Evolutionary conservation across 2,888 invertebrate species (phyloP).

Genomic region (Cetonia aurata): DNA sequence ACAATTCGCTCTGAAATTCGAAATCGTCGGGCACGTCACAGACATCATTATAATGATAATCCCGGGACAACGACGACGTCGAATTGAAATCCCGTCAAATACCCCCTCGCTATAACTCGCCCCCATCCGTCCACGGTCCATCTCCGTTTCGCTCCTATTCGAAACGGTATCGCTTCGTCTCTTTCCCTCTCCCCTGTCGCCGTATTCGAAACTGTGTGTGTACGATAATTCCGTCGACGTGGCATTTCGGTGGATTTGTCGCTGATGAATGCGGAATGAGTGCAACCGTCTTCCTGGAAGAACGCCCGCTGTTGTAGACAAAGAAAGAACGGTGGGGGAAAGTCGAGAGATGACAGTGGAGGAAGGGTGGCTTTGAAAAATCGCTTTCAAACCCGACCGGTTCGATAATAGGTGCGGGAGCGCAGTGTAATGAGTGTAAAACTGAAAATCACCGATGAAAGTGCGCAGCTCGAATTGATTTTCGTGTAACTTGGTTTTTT

Average conservation of each 20-base stretch:
- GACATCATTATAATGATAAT: constrained; percentile 52
- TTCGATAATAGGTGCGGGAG: constrained; percentile 30
- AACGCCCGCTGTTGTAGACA: background rate
- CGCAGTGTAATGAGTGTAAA: constrained; percentile 38
- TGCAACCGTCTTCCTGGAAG: background rate
- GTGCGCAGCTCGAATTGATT: constrained; percentile 36
- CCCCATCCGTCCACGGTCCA: background rate
- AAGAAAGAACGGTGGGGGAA: constrained; percentile 17
- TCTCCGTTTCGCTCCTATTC: background rate
- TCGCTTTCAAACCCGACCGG: too few species aligned
- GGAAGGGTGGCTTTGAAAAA: constrained; percentile 6
- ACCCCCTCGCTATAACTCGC: constrained; percentile 17
- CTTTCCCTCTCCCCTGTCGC: background rate
- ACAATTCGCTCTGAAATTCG: constrained; percentile 20
- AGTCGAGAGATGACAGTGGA: background rate
- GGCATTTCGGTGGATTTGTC: constrained; percentile 38
- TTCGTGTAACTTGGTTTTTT: constrained; percentile 20
- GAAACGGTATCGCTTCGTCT: background rate
- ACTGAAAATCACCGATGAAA: constrained; percentile 34
- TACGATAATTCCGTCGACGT: constrained; percentile 31
- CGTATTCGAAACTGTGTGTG: constrained; percentile 6
- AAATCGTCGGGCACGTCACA: constrained; percentile 43
- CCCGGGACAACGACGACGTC: constrained; percentile 42
- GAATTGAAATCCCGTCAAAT: constrained; percentile 46
- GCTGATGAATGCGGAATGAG: constrained; percentile 37